phyloP scores from a whole-genome alignment of 2,113 vertebrate species.

The Argyrosomus japonicus region DNA sequence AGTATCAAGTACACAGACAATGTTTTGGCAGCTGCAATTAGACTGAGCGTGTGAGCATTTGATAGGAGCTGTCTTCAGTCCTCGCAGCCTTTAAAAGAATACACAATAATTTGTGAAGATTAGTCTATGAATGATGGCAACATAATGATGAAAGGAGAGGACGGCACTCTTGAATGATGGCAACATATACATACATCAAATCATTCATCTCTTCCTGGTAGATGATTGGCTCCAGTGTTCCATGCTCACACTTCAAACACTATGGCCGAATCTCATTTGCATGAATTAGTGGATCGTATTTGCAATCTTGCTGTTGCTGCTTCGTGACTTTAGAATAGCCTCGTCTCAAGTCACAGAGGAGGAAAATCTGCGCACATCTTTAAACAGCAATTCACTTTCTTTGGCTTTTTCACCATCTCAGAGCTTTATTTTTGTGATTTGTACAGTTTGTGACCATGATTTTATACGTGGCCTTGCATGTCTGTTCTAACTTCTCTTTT shows the following conservation, averaged over 20 bases:
- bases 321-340: background rate
- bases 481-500: background rate
- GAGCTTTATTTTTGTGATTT: background rate
- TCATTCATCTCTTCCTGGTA: background rate
- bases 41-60: conserved; percentile 13
- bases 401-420: background rate
- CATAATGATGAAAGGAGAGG: conserved; percentile 16
- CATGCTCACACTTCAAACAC: background rate
- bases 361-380: background rate
- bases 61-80: conserved; percentile 4
- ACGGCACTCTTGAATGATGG: background rate
- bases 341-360: background rate
- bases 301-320: background rate
- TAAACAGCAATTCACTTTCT: background rate
- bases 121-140: conserved; percentile 24
- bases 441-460: background rate
- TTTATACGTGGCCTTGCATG: background rate
- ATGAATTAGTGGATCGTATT: conserved; percentile 7
- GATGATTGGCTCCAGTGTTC: conserved; percentile 2
- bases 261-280: background rate
- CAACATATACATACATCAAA: conserved; percentile 18
- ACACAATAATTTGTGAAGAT: conserved; percentile 36
- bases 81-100: conserved; percentile 20
- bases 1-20: conserved; percentile 20
- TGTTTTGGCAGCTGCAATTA: conserved; percentile 69